These are phyloP conservation scores for Babyrousa celebensis DNA, from an alignment of 2,797 vertebrate species.

Conservation along the genomic window DNA sequence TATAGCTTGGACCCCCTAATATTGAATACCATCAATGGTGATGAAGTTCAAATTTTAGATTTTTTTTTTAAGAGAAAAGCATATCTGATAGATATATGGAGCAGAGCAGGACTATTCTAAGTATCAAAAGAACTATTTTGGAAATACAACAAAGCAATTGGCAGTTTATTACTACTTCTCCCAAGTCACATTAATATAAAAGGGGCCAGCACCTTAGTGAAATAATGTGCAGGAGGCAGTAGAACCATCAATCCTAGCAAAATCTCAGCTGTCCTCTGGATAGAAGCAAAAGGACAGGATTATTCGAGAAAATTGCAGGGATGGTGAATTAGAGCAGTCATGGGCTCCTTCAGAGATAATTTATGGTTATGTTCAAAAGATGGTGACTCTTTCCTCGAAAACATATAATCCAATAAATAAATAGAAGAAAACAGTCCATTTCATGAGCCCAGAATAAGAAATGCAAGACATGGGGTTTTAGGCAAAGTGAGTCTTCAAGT, in stretches of 20 bases:
- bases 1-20: not conserved
- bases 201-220: not conserved
- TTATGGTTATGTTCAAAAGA: slow-evolving; percentile 64
- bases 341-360: slow-evolving; percentile 19
- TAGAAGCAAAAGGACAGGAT: slow-evolving; percentile 55
- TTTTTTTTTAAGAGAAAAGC: slow-evolving; percentile 16
- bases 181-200: slow-evolving; percentile 59
- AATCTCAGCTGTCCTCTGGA: slow-evolving; percentile 25
- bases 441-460: not conserved
- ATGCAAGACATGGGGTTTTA: not conserved
- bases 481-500: not conserved
- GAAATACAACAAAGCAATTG: slow-evolving; percentile 11
- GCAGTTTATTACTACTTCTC: slow-evolving; percentile 59
- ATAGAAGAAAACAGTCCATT: slow-evolving; percentile 25
- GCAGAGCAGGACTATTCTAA: not conserved
- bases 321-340: not conserved
- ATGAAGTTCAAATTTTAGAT: slow-evolving; percentile 54
- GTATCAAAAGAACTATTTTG: not conserved
- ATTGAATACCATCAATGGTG: slow-evolving; percentile 10
- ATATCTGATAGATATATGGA: not conserved
- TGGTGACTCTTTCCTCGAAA: slow-evolving; percentile 3
- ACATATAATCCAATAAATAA: slow-evolving; percentile 19
- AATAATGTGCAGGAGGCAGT: slow-evolving; percentile 6
- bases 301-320: slow-evolving; percentile 59
- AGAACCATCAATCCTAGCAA: slow-evolving; percentile 30